Evolutionary conservation across 2,797 vertebrate genomes (phyloP).

Genomic region (Peromyscus melanophrys): DNA sequence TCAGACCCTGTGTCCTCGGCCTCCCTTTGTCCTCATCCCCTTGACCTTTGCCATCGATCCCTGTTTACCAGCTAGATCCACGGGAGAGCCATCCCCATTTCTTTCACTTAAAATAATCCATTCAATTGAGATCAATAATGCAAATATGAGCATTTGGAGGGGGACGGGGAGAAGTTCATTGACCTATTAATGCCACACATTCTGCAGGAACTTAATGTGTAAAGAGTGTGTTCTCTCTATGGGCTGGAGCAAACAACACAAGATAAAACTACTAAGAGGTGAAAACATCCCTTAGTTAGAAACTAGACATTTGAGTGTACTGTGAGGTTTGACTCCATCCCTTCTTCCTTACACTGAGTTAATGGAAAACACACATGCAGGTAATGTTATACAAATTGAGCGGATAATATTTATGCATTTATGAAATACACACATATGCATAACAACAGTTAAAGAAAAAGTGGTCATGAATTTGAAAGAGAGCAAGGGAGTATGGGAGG

Average conservation of each 20-base stretch:
- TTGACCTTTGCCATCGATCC: constrained; percentile 90
- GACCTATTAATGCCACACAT: not conserved
- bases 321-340: not conserved
- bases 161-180: not conserved
- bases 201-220: not conserved
- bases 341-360: not conserved
- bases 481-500: not conserved
- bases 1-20: constrained; percentile 89
- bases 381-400: not conserved
- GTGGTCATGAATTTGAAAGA: not conserved
- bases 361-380: not conserved
- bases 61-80: constrained; percentile 88
- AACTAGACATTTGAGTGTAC: not conserved
- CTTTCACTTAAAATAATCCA: constrained; percentile 79
- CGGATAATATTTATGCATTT: not conserved
- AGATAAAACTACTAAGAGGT: not conserved
- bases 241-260: fast-evolving
- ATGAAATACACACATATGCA: not conserved
- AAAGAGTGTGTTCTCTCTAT: not conserved
- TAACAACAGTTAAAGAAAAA: not conserved
- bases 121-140: constrained; percentile 89
- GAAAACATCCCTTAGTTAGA: not conserved
- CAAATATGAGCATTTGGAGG: constrained; percentile 89
- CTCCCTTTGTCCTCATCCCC: constrained; percentile 90
- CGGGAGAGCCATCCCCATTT: constrained; percentile 78